Percentiles rank a stretch among this genome's conserved stretches.
Evolutionary conservation across 2,797 vertebrate genomes (phyloP).

Genomic region (Morus bassanus): DNA sequence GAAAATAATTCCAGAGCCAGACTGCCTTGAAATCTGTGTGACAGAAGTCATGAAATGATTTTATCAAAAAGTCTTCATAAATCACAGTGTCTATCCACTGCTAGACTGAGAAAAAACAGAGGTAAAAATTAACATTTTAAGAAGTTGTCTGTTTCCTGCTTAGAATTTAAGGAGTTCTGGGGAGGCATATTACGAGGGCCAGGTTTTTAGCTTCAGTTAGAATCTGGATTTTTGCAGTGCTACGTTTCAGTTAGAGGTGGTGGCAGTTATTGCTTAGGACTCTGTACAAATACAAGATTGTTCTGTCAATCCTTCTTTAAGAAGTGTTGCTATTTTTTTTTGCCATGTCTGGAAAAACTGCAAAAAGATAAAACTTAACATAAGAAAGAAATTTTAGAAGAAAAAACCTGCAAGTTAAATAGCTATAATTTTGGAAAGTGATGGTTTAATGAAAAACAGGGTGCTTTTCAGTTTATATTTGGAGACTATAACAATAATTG

Average conservation of each 20-base stretch:
- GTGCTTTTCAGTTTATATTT: not conserved
- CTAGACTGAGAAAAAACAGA: not conserved
- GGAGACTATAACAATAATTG: not conserved
- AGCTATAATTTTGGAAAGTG: not conserved
- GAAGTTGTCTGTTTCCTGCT: not conserved
- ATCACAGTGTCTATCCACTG: not conserved
- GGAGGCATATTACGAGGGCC: not conserved
- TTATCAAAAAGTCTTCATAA: not conserved
- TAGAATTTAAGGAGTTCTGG: not conserved
- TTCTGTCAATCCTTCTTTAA: not conserved
- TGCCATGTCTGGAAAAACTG: not conserved
- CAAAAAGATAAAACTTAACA: not conserved
- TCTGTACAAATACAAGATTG: not conserved
- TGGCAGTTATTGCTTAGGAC: not conserved
- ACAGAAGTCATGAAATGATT: not conserved
- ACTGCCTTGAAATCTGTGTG: constrained; percentile 22
- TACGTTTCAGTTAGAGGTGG: not conserved
- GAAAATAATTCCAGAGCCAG: not conserved
- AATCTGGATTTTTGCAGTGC: not conserved
- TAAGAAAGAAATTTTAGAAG: not conserved
- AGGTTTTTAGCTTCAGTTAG: not conserved
- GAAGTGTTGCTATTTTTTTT: not conserved
- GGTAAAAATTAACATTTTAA: not conserved
- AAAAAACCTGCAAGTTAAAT: not conserved
- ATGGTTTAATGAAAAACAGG: not conserved